Base-by-base conservation (phyloP, 2,888 invertebrate species). In the Agrochola circellaris region DNA sequence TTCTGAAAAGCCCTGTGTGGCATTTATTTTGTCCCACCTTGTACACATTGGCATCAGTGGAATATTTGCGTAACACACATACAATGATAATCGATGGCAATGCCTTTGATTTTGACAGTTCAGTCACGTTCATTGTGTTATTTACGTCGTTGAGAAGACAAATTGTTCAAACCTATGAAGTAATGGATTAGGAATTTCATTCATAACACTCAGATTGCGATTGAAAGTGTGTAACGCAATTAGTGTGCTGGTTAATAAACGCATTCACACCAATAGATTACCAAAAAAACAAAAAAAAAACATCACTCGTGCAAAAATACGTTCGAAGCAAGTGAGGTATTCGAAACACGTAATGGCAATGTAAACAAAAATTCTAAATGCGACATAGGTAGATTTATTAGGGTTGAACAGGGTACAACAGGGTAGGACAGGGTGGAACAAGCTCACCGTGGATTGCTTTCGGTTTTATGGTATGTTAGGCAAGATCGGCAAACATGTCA, bases 331-430 rank as follows among this genome's bases (percentile, higher is more conserved):
- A 45, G 15, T 67, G 72, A 83, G 66, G 66, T 82, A 88, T 88
- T 85, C 83, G 71, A 67, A 76, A 77, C 89, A 88, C 87, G 89
- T 81, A 88, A 88, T 70, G 45, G 60, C 76, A 75, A 85, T 87
- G 89, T 87, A 88, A 88, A 88, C 85, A 85, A 88, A 88, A 88
- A 77, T 83, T 73, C 85, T 76, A 83, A 88, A 87, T 75, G 87
- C 79, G 85, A 85, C 87, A 87, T 87, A 85, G 89, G 87, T 88
- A 87, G 83, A 87, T 88, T 87, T 88, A 88, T 88, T 88, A 87
- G 79, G 85, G 88, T 88, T 85, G 78, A 79, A 83, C 87, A 71
- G 83, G 86, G 81, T 80, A 78, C 61, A 80, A 70, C 77, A 86
- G 82, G 79, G 48, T 26, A 74, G 38, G 30, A 75, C 75, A 83